Evolutionary conservation across 2,797 vertebrate genomes (phyloP).

Genomic region (Artibeus lituratus): DNA sequence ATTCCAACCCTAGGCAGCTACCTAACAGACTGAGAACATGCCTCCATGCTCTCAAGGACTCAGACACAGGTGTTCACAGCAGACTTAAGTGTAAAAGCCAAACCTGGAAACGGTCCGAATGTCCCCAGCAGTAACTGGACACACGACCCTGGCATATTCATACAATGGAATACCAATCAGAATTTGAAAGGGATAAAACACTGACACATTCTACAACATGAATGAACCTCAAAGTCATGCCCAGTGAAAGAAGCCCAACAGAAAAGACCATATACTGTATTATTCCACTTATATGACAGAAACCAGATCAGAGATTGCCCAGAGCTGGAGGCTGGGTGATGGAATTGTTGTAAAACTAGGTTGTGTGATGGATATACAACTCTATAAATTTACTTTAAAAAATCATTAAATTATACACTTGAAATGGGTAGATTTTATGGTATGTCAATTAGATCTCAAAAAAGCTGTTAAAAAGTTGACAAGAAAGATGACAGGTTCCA

Average conservation of each 20-base stretch:
- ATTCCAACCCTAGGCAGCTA: not conserved
- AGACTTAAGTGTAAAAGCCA: not conserved
- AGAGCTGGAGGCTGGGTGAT: not conserved
- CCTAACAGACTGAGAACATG: not conserved
- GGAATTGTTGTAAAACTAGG: not conserved
- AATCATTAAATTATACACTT: not conserved
- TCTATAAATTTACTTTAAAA: not conserved
- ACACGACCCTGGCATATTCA: not conserved
- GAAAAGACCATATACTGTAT: not conserved
- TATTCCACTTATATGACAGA: not conserved
- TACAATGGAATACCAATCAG: not conserved
- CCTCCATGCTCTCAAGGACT: not conserved
- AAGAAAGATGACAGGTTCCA: not conserved
- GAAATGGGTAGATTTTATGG: not conserved
- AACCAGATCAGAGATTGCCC: not conserved
- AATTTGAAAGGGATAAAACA: constrained; percentile 8
- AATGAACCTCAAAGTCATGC: not conserved
- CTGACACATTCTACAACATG: not conserved
- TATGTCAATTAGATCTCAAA: not conserved
- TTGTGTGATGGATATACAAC: not conserved
- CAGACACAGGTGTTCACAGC: not conserved
- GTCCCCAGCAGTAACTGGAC: not conserved
- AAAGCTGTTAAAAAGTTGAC: not conserved
- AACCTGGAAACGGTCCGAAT: not conserved
- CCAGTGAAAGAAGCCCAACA: not conserved